Evolutionary conservation across 2,797 vertebrate genomes (phyloP).

Genomic region (Hapalemur alaotrensis): DNA sequence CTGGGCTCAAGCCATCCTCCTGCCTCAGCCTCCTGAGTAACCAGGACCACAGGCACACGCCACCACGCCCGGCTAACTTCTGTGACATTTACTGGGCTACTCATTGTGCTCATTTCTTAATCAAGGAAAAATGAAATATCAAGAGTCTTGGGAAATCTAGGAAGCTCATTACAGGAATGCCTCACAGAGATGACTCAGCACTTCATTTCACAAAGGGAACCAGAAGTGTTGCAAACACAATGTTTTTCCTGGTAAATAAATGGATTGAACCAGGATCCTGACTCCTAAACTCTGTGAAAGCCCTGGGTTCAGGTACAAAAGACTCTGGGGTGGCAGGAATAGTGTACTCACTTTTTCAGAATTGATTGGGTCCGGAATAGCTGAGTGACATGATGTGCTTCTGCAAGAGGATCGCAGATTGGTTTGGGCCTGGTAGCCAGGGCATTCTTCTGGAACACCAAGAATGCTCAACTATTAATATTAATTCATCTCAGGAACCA

Average conservation of each 20-base stretch:
- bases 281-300: not conserved
- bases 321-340: not conserved
- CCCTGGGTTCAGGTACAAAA: not conserved
- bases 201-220: conserved; percentile 49
- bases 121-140: conserved; percentile 45
- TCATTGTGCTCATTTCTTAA: conserved; percentile 32
- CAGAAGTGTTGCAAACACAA: conserved; percentile 43
- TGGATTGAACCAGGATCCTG: not conserved
- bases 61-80: not conserved
- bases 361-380: not conserved
- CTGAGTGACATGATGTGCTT: not conserved
- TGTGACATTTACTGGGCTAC: not conserved
- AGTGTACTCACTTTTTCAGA: not conserved
- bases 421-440: not conserved
- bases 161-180: conserved; percentile 39
- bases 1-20: not conserved
- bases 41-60: not conserved
- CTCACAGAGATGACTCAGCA: conserved; percentile 40
- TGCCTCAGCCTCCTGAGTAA: not conserved
- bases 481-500: not conserved
- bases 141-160: conserved; percentile 63
- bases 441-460: not conserved
- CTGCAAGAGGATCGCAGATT: not conserved
- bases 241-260: not conserved
- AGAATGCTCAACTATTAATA: not conserved